Conservation (phyloP, 1,140 invertebrate species). For the Orius laevigatus region DNA sequence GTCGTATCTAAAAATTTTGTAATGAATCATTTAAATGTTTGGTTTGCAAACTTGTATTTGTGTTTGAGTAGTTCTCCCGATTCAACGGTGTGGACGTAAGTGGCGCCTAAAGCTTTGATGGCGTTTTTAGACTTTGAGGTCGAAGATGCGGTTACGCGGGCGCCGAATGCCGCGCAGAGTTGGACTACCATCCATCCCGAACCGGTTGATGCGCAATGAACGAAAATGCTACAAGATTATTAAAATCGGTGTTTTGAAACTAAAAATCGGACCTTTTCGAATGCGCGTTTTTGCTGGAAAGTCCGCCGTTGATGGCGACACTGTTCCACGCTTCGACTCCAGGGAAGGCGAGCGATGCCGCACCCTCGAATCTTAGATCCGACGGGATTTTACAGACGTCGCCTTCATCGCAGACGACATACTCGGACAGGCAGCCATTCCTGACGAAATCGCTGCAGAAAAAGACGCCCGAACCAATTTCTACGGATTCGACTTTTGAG, state of each 20-base stretch:
- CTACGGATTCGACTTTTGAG: slow-evolving; percentile 35
- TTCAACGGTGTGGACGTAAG: slow-evolving; percentile 13
- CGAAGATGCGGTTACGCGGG: not conserved
- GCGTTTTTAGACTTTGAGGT: not conserved
- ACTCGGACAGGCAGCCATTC: slow-evolving; percentile 5
- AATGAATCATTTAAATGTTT: slow-evolving; percentile 6
- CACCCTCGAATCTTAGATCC: slow-evolving; percentile 46
- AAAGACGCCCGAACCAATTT: slow-evolving; percentile 44
- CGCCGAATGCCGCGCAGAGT: not conserved
- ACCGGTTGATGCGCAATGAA: slow-evolving; percentile 50
- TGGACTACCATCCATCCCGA: slow-evolving; percentile 29
- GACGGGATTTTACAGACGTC: slow-evolving; percentile 38
- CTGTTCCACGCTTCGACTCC: slow-evolving; percentile 49
- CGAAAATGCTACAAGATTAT: slow-evolving; percentile 37
- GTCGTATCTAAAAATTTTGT: slow-evolving; percentile 31
- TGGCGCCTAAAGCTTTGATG: not conserved
- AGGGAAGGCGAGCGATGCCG: slow-evolving; percentile 52
- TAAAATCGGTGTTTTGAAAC: not conserved
- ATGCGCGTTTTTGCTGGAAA: slow-evolving; percentile 33
- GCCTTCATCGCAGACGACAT: not conserved
- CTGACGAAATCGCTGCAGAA: slow-evolving; percentile 1
- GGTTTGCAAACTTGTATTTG: slow-evolving; percentile 5
- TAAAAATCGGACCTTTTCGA: slow-evolving; percentile 34
- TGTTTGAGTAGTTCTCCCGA: slow-evolving; percentile 18
- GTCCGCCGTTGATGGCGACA: slow-evolving; percentile 34